These are phyloP conservation scores for Leptinotarsa texana DNA, from an alignment of 1,140 invertebrate species.

Conservation along the genomic window DNA sequence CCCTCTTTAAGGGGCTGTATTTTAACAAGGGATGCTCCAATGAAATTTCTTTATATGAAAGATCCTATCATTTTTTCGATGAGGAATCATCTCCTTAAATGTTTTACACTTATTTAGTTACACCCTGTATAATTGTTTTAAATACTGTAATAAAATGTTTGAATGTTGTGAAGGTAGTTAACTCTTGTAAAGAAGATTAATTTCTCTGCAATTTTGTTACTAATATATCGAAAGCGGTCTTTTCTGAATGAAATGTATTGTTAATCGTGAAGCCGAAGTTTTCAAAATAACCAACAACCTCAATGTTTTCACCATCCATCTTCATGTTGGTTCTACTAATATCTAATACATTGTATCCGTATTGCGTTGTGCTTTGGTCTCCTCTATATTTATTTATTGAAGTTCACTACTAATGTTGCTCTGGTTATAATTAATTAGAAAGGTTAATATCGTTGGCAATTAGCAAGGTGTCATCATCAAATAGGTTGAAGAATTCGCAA, in stretches of 20 bases:
- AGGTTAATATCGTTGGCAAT: background rate
- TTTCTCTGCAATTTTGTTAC: background rate
- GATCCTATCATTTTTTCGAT: too few relatives aligned
- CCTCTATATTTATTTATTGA: background rate
- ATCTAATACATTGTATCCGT: background rate
- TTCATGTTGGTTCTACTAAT: background rate
- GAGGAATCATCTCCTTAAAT: too few relatives aligned
- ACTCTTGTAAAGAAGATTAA: background rate
- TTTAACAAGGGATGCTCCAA: too few relatives aligned
- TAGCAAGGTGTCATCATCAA: background rate
- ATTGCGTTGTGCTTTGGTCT: constrained; percentile 6
- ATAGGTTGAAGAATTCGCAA: background rate
- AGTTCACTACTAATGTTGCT: background rate
- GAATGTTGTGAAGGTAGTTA: background rate
- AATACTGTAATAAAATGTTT: background rate
- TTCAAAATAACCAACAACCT: background rate
- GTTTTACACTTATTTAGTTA: too few relatives aligned
- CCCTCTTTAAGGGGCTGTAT: too few relatives aligned
- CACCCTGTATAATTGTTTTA: background rate
- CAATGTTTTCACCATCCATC: background rate
- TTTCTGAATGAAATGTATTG: background rate
- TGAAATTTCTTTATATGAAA: too few relatives aligned
- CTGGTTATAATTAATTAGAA: background rate
- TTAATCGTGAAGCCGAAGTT: background rate
- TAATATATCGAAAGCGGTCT: background rate